Percentiles rank a stretch among this genome's conserved stretches.
Conservation (phyloP, 2,113 vertebrate species). For the Chloebia gouldiae region DNA sequence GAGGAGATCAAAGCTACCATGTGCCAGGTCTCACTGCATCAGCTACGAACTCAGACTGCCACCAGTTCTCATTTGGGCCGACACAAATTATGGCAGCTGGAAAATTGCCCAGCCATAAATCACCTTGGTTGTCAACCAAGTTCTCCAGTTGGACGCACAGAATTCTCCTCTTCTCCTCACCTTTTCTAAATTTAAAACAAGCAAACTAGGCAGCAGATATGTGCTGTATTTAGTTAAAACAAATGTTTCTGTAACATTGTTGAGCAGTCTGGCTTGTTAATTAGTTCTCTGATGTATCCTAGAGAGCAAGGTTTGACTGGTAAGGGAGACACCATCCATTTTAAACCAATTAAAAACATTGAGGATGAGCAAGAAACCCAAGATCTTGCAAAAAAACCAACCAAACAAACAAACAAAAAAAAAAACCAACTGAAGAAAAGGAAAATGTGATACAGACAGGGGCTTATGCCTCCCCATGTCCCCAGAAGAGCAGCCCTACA, state of each 20-base stretch:
- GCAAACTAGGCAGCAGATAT: not conserved
- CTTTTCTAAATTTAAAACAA: not conserved
- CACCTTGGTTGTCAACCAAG: not conserved
- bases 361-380: not conserved
- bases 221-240: not conserved
- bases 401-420: not conserved
- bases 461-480: not conserved
- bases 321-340: not conserved
- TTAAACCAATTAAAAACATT: not conserved
- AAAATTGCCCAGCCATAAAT: conserved; percentile 5
- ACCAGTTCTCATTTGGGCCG: not conserved
- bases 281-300: not conserved
- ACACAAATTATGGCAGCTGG: conserved; percentile 22
- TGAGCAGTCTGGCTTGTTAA: not conserved
- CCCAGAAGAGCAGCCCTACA: not conserved
- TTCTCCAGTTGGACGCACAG: not conserved
- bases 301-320: not conserved
- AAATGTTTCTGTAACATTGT: not conserved
- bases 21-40: not conserved
- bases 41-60: not conserved
- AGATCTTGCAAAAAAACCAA: not conserved
- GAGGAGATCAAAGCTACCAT: not conserved
- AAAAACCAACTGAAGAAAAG: not conserved
- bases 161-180: not conserved
- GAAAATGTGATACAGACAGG: no score